phyloP scores from a whole-genome alignment of 2,113 vertebrate genomes.

The Hippopotamus amphibius region DNA sequence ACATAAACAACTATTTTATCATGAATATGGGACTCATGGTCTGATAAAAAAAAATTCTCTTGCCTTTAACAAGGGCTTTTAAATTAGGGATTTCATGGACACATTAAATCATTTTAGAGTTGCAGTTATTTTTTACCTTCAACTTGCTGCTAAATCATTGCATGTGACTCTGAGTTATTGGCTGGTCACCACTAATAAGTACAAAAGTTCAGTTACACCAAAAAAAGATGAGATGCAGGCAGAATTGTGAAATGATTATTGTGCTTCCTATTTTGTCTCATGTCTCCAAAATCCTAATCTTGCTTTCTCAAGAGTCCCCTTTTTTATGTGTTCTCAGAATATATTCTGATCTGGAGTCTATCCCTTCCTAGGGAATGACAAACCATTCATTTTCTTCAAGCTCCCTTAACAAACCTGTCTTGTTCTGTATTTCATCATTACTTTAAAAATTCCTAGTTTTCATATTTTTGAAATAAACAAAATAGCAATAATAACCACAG shows the following conservation, averaged over 20 bases:
- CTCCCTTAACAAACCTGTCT: background rate
- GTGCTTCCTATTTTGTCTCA: background rate
- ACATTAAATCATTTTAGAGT: background rate
- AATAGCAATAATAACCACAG: background rate
- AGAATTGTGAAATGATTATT: background rate
- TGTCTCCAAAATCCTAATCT: background rate
- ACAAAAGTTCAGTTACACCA: background rate
- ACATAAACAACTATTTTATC: background rate
- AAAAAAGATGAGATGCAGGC: background rate
- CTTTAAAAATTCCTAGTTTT: background rate
- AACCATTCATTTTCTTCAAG: background rate
- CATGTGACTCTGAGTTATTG: background rate
- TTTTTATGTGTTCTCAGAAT: background rate
- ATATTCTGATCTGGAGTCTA: background rate
- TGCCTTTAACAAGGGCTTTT: background rate
- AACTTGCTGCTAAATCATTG: background rate
- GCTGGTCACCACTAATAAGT: background rate
- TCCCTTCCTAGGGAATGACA: background rate
- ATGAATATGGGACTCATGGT: background rate
- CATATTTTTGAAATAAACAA: background rate
- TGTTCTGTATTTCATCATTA: background rate
- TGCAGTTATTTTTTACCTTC: background rate
- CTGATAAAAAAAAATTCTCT: background rate
- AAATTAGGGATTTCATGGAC: background rate
- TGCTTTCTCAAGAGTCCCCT: background rate